Base-by-base conservation (phyloP, 2,888 invertebrate species). In the Sinelater perroti region DNA sequence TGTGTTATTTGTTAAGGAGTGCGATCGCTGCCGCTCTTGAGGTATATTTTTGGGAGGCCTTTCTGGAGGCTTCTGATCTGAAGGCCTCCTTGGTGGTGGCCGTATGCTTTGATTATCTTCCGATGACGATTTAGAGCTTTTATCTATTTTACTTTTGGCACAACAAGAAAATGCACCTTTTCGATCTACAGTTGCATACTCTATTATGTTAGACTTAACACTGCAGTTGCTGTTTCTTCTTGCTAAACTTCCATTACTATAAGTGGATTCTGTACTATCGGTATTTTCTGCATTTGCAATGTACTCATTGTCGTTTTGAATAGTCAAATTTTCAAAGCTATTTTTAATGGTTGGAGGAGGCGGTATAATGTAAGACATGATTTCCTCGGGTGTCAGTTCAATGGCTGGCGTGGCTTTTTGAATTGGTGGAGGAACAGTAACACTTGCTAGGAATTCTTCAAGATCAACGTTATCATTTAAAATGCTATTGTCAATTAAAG, bases 291-390 rank as follows among this genome's bases (percentile, higher is more conserved):
- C 36, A 5, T 35, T 16, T 6, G 60, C 50, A 2, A 59, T 38
- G 6, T 57, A 40, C 5, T 60, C 50, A 14, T 60, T 52, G n/a
- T 49, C 24, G 24, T 57, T 59, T n/a, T 49, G 30, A 33, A 63
- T 60, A 53, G 61, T 60, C 30, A 67, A 51, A 52, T 71, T 73
- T 46, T 68, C 68, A 16, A 67, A 61, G 35, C 67, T 70, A 36
- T 47, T 49, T 42, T 57, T 57, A 28, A 62, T 80, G 44, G 82
- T 82, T 0, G 90, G 89, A 0, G 91, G 91, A 2, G 89, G 89
- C 14, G 92, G 92, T 72, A 93, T 92, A 60, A 92, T 93, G 68
- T 87, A 91, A 0, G 91, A 90, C 81, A 90, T 87, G 38, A 93
- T 90, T 79, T 92, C 90, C 76, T 92, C 91, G 0, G 90, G 89